Evolutionary conservation across 37 sponge, comb jelly and placozoan genomes (phyloP), one percentile per base, ranked within the genome.

Genomic region (Spongilla lacustris): DNA sequence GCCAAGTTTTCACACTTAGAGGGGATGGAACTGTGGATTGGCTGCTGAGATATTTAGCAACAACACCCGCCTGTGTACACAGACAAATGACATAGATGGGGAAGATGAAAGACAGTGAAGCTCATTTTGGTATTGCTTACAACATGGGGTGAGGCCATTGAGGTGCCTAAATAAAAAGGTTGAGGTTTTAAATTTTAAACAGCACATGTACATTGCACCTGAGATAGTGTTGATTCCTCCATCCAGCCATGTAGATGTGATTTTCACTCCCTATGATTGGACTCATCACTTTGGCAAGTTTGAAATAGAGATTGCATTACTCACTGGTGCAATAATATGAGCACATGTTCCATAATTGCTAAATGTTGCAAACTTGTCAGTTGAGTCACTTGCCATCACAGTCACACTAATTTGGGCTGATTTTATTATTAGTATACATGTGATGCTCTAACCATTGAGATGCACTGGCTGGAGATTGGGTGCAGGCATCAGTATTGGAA

Each of bases 341-440:
- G 85, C 89, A 68, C 95, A 94, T 27, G 38, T 79, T 25, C 95
- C 95, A 66, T 80, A 94, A 87, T 83, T 94, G n/a, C 89, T 88
- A 80, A 90, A 94, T 37, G 23, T 85, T 4, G 85, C 86, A 28
- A 81, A 48, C 25, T 76, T n/a, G 38, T 92, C 89, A 30, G 76
- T 68, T 14, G 8, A 76, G 49, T 92, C 92, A 78, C 85, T 92
- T 38, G 85, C 82, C 26, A 78, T 88, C 30, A 88, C 88, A 73
- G 85, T 88, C 27, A 90, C 74, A 75, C 85, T 90, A 69, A 13
- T 58, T 58, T 19, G 58, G 21, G 19, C 12, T 17, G 21, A 1
- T 17, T 17, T 14, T 58, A 17, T 17, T 19, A 58, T 46, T 46
- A n/a, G n/a, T n/a, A 17, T 58, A 17, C 21, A 17, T 10, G 4